These are phyloP conservation scores for Paraplagusia blochii DNA, from an alignment of 2,113 vertebrate genomes.

Conservation along the genomic window DNA sequence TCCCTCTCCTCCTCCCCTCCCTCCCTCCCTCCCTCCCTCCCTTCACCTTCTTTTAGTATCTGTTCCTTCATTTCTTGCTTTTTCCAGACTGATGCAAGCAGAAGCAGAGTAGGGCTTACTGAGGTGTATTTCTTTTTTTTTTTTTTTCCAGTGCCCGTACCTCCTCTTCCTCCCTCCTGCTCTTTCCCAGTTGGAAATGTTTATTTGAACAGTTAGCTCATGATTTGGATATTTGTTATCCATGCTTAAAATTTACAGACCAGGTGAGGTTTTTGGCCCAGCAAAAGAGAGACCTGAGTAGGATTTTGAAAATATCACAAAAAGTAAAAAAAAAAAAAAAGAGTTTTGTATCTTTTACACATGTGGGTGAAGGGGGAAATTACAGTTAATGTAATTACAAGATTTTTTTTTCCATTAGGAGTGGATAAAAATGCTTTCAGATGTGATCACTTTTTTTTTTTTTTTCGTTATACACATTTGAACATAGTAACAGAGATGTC, in stretches of 20 bases:
- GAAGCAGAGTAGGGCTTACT: conserved; percentile 78
- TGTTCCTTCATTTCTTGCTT: conserved; percentile 61
- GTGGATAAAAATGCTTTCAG: no score
- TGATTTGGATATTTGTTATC: conserved; percentile 89
- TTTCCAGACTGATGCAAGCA: conserved; percentile 73
- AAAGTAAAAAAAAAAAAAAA: no score
- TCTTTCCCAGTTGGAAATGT: conserved; percentile 84
- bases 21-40: conserved; percentile 1
- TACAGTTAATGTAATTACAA: no score
- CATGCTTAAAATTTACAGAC: conserved; percentile 86
- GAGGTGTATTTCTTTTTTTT: conserved; percentile 85
- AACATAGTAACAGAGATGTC: no score
- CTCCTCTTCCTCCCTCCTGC: no score
- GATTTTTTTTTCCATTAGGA: no score
- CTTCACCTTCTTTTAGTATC: conserved; percentile 46
- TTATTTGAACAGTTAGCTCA: conserved; percentile 89
- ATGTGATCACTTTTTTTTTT: no score
- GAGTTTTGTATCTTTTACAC: no score
- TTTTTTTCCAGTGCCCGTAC: conserved; percentile 44
- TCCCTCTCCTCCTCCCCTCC: background rate
- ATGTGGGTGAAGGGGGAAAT: no score
- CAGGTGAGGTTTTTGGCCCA: conserved; percentile 87
- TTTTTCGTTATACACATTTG: no score
- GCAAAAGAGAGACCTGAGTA: conserved; percentile 81
- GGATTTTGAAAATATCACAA: conserved; percentile 85